Evolutionary conservation across 2,113 vertebrate genomes (phyloP).

Genomic region (Charina bottae): DNA sequence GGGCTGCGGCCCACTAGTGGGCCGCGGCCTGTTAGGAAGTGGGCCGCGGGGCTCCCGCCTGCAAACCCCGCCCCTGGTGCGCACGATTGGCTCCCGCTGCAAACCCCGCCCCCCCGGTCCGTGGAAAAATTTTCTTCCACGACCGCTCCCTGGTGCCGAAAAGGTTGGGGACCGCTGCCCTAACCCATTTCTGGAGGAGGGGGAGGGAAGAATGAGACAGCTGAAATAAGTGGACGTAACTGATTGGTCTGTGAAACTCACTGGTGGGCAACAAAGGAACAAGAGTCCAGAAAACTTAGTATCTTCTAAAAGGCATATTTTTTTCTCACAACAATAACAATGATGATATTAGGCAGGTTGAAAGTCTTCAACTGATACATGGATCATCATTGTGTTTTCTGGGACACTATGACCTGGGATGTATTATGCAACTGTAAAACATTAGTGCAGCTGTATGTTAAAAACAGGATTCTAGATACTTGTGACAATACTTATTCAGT

Average conservation of each 20-base stretch:
- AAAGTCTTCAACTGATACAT: not conserved
- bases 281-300: not conserved
- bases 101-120: no score
- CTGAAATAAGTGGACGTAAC: not conserved
- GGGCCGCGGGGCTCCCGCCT: no score
- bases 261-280: not conserved
- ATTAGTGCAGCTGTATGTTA: not conserved
- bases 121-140: no score
- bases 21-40: no score
- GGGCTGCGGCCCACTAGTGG: no score
- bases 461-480: fast-evolving
- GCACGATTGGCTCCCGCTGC: no score
- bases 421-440: not conserved
- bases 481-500: not conserved
- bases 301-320: not conserved
- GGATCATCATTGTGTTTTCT: not conserved
- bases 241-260: not conserved
- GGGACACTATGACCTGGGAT: not conserved
- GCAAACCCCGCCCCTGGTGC: no score
- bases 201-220: not conserved
- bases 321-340: not conserved
- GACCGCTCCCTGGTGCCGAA: no score
- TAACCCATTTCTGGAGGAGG: not conserved
- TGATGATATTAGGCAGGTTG: not conserved
- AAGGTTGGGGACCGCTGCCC: no score